These are phyloP conservation scores for Crotalus viridis DNA, from an alignment of 2,113 vertebrate genomes.

Conservation along the genomic window DNA sequence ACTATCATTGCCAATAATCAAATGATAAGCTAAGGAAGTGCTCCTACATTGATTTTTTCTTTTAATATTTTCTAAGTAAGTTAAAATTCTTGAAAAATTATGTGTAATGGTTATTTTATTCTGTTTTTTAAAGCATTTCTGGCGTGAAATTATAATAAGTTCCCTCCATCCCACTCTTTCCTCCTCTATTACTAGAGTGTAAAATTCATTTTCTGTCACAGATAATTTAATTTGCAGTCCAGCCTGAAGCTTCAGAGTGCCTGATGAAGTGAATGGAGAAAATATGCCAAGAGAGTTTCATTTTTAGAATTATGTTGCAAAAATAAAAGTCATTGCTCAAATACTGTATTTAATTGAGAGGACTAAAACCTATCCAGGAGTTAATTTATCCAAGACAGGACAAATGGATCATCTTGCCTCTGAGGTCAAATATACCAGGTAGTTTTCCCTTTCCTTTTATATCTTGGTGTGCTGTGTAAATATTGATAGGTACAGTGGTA, in stretches of 20 bases:
- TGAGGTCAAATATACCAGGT: background rate
- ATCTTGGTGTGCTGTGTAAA: background rate
- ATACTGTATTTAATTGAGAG: constrained; percentile 35
- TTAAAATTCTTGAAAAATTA: constrained; percentile 2
- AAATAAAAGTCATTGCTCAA: constrained; percentile 8
- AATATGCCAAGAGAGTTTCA: background rate
- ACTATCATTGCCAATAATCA: background rate
- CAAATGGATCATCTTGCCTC: background rate
- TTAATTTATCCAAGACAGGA: background rate
- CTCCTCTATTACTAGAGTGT: constrained; percentile 25
- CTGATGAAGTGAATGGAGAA: background rate
- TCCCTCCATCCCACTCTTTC: fast-evolving
- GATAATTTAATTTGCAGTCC: constrained; percentile 10
- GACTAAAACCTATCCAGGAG: background rate
- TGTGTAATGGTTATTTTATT: constrained; percentile 6
- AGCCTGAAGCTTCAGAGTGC: constrained; percentile 5
- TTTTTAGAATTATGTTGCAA: background rate
- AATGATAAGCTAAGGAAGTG: background rate
- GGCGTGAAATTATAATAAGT: background rate
- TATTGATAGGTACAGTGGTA: background rate
- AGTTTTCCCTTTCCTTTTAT: background rate
- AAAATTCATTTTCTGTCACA: constrained; percentile 10
- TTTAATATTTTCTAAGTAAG: background rate
- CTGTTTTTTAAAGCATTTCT: background rate
- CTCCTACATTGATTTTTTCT: background rate